Conservation (phyloP, 2,888 invertebrate species). For the Drosophila monieri region DNA sequence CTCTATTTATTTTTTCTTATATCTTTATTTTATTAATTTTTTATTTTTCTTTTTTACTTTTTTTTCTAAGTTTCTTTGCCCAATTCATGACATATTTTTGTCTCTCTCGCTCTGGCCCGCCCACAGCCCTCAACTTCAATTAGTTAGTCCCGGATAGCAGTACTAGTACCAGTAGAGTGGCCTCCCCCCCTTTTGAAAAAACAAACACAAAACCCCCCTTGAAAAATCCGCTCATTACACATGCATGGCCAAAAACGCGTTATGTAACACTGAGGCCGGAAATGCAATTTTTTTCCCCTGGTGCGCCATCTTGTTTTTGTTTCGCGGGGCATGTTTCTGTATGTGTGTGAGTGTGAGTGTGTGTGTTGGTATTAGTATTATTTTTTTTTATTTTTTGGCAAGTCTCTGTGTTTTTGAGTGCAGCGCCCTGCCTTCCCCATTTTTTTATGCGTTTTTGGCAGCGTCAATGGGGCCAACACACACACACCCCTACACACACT, state of each 20-base stretch:
- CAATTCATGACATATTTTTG: conserved; percentile 12
- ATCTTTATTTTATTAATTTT: neutral
- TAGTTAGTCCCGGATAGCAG: conserved; percentile 22
- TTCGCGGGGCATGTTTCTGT: conserved; percentile 3
- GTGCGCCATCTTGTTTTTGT: neutral
- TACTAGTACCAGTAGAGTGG: too few relatives aligned
- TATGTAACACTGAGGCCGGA: conserved; percentile 44
- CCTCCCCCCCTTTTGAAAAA: neutral
- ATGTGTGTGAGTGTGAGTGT: conserved; percentile 13
- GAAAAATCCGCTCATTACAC: conserved; percentile 15
- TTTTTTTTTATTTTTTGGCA: conserved; percentile 35
- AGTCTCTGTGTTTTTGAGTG: conserved; percentile 41
- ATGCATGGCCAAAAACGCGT: conserved; percentile 40
- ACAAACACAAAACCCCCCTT: neutral
- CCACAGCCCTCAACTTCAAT: conserved; percentile 41
- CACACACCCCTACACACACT: conserved; percentile 1
- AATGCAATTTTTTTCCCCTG: conserved; percentile 15
- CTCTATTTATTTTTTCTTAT: neutral
- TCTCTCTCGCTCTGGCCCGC: neutral
- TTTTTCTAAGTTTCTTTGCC: neutral
- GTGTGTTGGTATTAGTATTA: neutral
- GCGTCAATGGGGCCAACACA: conserved; percentile 27
- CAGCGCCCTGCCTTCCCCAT: conserved; percentile 5
- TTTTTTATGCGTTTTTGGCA: conserved; percentile 29
- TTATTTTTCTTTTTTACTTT: neutral